phyloP scores from a whole-genome alignment of 2,888 invertebrate species.

The Dryadula phaetusa region DNA sequence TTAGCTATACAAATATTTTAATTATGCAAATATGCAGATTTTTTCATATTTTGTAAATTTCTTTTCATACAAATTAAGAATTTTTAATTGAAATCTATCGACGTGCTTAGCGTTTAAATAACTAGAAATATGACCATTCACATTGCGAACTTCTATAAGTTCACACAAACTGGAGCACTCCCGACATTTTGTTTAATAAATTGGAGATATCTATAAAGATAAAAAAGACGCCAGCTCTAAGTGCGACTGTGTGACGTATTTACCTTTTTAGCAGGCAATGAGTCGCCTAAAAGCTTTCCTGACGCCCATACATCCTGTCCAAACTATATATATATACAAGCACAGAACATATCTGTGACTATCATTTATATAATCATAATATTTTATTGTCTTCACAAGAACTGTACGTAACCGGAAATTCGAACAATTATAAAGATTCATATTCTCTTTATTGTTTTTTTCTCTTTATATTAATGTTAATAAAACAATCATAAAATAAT shows the following conservation, averaged over 20 bases:
- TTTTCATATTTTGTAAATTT: too few species aligned
- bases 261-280: neutral
- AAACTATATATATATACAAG: neutral
- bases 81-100: too few species aligned
- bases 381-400: neutral
- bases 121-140: too few species aligned
- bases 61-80: too few species aligned
- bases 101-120: too few species aligned
- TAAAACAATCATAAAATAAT: too few species aligned
- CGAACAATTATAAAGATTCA: too few species aligned
- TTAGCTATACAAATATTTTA: too few species aligned
- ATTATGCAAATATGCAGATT: too few species aligned
- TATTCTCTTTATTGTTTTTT: too few species aligned
- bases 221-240: neutral
- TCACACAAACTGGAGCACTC: neutral
- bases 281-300: constrained; percentile 1
- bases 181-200: neutral
- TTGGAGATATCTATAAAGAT: neutral
- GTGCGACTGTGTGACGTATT: neutral
- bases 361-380: neutral
- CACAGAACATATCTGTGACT: neutral
- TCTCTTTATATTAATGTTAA: too few species aligned
- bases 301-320: neutral
- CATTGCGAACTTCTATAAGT: too few species aligned
- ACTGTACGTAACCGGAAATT: neutral